Evolutionary conservation across 2,113 vertebrate genomes (phyloP).

Genomic region (Albula glossodonta): DNA sequence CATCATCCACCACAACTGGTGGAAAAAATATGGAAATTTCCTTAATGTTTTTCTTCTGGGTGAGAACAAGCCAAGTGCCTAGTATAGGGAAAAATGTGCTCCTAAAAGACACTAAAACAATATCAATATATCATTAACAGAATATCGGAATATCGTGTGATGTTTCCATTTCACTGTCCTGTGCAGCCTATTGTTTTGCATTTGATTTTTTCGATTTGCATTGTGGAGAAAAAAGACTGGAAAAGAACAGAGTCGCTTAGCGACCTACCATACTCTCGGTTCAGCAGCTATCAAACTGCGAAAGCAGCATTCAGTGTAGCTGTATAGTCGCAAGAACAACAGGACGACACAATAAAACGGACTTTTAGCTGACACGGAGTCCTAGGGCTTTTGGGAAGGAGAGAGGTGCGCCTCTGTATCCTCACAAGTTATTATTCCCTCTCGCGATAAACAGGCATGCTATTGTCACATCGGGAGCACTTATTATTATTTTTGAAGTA

Average conservation of each 20-base stretch:
- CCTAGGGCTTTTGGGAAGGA: conserved; percentile 63
- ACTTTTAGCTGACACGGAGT: conserved; percentile 57
- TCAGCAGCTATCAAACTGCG: neutral
- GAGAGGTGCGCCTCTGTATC: conserved; percentile 55
- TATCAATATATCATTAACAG: conserved; percentile 41
- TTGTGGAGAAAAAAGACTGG: neutral
- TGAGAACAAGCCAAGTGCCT: conserved; percentile 58
- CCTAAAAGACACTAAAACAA: conserved; percentile 59
- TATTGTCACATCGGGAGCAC: conserved; percentile 83
- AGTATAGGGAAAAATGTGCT: conserved; percentile 39
- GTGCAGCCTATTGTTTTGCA: conserved; percentile 22
- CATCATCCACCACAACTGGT: conserved; percentile 44
- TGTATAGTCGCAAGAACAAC: conserved; percentile 52
- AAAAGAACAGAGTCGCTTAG: neutral
- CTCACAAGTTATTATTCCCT: conserved; percentile 75
- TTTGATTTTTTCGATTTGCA: conserved; percentile 15
- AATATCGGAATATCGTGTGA: conserved; percentile 44
- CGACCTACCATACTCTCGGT: neutral
- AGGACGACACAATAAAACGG: conserved; percentile 56
- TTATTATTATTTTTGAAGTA: conserved; percentile 91
- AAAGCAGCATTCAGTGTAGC: conserved; percentile 46
- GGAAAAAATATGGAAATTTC: conserved; percentile 64
- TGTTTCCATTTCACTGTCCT: conserved; percentile 47
- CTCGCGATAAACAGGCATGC: conserved; percentile 81
- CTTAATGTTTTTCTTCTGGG: conserved; percentile 54